Conservation (phyloP, 2,797 vertebrate genomes). For the Leptodactylus fallax region DNA sequence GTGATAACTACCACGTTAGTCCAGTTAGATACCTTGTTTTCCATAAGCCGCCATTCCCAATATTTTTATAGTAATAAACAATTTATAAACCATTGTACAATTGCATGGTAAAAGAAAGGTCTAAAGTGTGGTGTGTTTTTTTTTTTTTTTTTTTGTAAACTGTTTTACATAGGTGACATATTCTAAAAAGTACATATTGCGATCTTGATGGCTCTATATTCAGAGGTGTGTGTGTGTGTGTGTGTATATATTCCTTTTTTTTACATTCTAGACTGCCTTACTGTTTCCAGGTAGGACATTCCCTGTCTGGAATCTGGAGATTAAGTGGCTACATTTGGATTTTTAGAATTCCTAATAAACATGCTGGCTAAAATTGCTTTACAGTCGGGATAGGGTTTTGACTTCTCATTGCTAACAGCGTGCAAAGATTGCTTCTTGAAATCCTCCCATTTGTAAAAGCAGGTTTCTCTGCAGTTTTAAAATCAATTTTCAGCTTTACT, state of each 20-base stretch:
- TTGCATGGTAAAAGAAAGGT: too few relatives aligned
- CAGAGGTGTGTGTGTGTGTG: too few relatives aligned
- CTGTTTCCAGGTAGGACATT: not conserved
- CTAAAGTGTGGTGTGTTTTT: too few relatives aligned
- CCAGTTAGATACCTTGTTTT: too few relatives aligned
- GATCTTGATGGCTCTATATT: too few relatives aligned
- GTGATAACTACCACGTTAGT: too few relatives aligned
- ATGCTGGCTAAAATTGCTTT: slow-evolving; percentile 14
- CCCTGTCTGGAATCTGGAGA: not conserved
- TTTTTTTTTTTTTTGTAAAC: too few relatives aligned
- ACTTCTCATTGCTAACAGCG: not conserved
- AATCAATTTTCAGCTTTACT: not conserved
- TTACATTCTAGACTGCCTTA: not conserved
- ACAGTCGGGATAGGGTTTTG: not conserved
- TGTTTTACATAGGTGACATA: not conserved
- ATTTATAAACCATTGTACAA: too few relatives aligned
- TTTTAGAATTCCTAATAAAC: slow-evolving; percentile 18
- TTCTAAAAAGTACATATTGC: not conserved
- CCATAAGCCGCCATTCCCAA: too few relatives aligned
- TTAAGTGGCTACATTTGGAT: not conserved
- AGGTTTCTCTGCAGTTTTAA: not conserved
- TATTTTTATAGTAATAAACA: too few relatives aligned
- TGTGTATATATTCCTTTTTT: too few relatives aligned
- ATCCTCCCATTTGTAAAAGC: not conserved
- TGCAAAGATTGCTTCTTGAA: slow-evolving; percentile 10